Evolutionary conservation across 2,888 invertebrate species (phyloP), one percentile per base, ranked within the genome.

Genomic region (Megastigmus dorsalis): DNA sequence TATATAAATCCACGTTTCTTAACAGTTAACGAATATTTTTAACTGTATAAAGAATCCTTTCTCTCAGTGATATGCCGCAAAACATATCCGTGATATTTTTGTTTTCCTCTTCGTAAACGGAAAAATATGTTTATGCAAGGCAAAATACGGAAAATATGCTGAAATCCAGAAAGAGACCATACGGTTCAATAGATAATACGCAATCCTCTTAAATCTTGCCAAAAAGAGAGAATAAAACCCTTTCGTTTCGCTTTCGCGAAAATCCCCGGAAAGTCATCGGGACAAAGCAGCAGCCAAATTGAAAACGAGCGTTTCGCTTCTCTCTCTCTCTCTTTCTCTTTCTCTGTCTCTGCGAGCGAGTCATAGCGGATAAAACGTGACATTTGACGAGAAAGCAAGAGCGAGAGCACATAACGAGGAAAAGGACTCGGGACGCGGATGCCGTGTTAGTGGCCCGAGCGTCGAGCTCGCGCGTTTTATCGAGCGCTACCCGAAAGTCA

Each of bases 231-330:
- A 20, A 10, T 9, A 67, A 67, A 59, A 10, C 59, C 50, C 60
- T 60, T 60, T 60, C 52, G 60, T 60, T 38, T n/a, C 69, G 20
- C 41, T 43, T 20, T 7, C n/a, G 52, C 59, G 50, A 60, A 59
- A 62, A 67, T 67, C 18, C 26, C 36, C 54, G 45, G 38, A 62
- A 62, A 67, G 62, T 55, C 28, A 48, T 36, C 43, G 33, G 50
- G 30, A 74, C 63, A 68, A 74, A 69, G 63, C 55, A 6, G n/a
- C 23, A 9, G 43, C 28, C 50, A 33, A 43, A 57, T 73, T 67
- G 48, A 68, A 74, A 50, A 48, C 45, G 18, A 9, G 36, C 7
- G 10, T 48, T 45, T 38, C 60, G 13, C 41, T 20, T 68, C 36
- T 68, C 36, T 38, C 13, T 18, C 15, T 59, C 59, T 20, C n/a